Conservation (phyloP, 2,888 invertebrate species). For the Ormyrus nitidulus region DNA sequence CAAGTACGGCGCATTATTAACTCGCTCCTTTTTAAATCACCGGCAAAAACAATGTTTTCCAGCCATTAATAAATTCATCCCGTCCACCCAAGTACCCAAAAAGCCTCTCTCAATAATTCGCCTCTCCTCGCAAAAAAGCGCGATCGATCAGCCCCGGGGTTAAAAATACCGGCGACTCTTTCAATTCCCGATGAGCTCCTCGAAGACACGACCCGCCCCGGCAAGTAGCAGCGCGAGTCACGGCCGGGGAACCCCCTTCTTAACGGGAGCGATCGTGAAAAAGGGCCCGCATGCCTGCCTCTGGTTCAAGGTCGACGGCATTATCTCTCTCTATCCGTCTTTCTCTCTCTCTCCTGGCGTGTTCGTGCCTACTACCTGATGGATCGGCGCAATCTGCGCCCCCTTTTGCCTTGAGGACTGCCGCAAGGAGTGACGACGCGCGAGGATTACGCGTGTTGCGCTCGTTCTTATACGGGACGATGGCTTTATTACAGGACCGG, state of each 20-base stretch:
- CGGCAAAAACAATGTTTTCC: no score
- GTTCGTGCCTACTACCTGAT: conserved; percentile 23
- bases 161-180: not conserved
- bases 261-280: not conserved
- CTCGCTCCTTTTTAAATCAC: no score
- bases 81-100: no score
- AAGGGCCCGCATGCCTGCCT: conserved; percentile 26
- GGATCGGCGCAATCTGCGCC: conserved; percentile 27
- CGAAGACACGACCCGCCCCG: no score
- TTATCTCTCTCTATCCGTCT: not conserved
- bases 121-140: no score
- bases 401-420: not conserved
- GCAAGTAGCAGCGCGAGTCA: no score
- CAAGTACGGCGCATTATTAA: no score
- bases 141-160: not conserved
- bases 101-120: no score
- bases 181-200: no score
- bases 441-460: conserved; percentile 48
- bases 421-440: not conserved
- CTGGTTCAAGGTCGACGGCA: conserved; percentile 55
- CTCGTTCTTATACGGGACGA: conserved; percentile 55
- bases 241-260: no score
- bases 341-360: no score
- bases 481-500: not conserved
- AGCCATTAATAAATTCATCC: no score